Base-by-base conservation (phyloP, 2,113 vertebrate genomes). In the Heteronetta atricapilla region DNA sequence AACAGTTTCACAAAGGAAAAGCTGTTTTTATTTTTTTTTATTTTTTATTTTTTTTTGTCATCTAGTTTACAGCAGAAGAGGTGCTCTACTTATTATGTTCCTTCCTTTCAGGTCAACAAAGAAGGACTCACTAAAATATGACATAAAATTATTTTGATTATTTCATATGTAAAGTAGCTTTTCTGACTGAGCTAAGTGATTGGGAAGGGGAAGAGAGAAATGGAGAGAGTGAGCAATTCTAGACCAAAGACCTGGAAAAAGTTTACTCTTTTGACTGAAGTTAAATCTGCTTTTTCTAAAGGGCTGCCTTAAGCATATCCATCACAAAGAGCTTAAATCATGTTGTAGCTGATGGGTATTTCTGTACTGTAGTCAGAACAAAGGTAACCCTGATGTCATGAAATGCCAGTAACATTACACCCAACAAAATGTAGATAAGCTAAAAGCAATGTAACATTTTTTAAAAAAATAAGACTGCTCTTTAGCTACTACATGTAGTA, bases 391-490 rank as follows among this genome's bases (percentile, higher is more conserved):
- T 80, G 68, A 74, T 80, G 82, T 93, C 79, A 87, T 62, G 76
- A 96, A 94, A 95, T 81, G 85, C 67, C 87, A 77, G 68, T 73
- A 91, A 72, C 60, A 56, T 64, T 70, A 70, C 75, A 55, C 42
- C 75, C 63, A 67, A 46, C 20, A 46, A 68, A 91, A 86, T 60
- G 44, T 36, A 94, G 83, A 93, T 95, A 89, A 95, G 72, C 60
- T 92, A 89, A 93, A 93, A 96, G 80, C 78, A 92, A 83, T 69
- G 48, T 94, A 95, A 90, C 84, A 90, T 97, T 97, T 97, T 97
- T 52, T 52, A 13, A 33, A 72, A 77, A 86, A 95, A 87, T 68
- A 59, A 85, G 63, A 50, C 60, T 96, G 58, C 67, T 93, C 36
- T 96, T 94, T 94, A 94, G 68, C 82, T 95, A 70, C 79, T 56